Base-by-base conservation (phyloP, 2,113 vertebrate species). In the Psophia crepitans region DNA sequence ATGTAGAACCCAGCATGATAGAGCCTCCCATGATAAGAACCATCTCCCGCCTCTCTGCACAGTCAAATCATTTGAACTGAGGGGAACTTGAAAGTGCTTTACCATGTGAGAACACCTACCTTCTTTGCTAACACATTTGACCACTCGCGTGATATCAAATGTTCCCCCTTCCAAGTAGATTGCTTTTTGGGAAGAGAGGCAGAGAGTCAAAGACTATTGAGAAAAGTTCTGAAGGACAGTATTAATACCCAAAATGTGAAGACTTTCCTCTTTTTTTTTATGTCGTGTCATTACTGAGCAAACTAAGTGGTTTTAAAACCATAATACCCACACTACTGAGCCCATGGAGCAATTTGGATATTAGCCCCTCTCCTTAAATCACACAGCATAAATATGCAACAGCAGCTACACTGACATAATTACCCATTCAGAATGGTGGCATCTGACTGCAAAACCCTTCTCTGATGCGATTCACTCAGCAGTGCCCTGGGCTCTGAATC, bases 341-440 rank as follows among this genome's bases (percentile, higher is more conserved):
- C 43, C 23, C 58, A 11, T 3, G 33, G 51, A 33, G 39, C 53
- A 33, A 15, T 71, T n/a, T 19, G 35, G 37, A 12, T 53, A 39
- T 39, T 51, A 58, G 12, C 27, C 12, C 57, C 9, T 9, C 18
- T 4, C 28, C 35, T 35, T 49, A 51, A 73, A 58, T 58, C 30
- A n/a, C 1, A 0, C 63, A 26, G 68, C 39, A 51, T 11, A 41
- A 41, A 10, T 19, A 33, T 0, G 1, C 49, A 5, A 3, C 18
- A 53, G 37, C 33, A 22, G 13, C 39, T 32, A 7, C 32, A 13
- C 22, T 0, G 32, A 26, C 53, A 39, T 73, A 63, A 61, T 94
- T 97, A 97, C 96, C 96, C 89, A 8, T 91, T 83, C 71, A 94
- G 87, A 61, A 56, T 4, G 17, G 63, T 1, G 8, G n/a, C 48